Conservation (phyloP, 2,113 vertebrate genomes). For the Mionectes macconnelli region DNA sequence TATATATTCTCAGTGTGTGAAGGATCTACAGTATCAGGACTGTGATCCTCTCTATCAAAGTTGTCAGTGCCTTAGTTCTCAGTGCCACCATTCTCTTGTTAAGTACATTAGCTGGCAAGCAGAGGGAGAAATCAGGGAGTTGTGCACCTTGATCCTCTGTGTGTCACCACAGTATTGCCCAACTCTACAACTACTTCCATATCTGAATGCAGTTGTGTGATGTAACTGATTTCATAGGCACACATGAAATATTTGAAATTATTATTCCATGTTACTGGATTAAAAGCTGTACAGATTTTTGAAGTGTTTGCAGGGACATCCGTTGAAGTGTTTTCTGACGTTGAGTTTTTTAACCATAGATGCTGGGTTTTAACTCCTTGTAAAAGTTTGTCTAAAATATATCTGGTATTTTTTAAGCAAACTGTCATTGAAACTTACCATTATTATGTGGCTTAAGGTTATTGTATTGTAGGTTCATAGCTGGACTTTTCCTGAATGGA, state of each 20-base stretch:
- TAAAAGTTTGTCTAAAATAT: background rate
- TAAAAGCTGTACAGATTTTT: background rate
- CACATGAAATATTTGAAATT: background rate
- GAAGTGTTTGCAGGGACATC: background rate
- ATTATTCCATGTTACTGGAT: background rate
- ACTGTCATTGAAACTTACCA: background rate
- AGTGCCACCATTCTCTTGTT: background rate
- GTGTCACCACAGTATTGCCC: background rate
- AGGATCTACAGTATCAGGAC: background rate
- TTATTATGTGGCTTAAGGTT: background rate
- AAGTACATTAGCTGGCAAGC: background rate
- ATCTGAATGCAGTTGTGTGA: background rate
- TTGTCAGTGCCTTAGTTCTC: background rate
- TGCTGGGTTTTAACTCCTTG: background rate
- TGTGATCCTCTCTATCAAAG: accelerated
- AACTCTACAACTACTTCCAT: background rate
- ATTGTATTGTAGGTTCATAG: background rate
- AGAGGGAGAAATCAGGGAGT: background rate
- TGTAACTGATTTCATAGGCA: background rate
- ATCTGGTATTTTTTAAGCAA: background rate
- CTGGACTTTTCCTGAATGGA: background rate
- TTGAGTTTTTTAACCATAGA: background rate
- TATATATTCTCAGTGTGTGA: background rate
- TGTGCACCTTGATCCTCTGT: accelerated
- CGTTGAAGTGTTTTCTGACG: background rate